These are phyloP conservation scores for Cephus sareptanus DNA, from an alignment of 2,888 invertebrate species.

Conservation along the genomic window DNA sequence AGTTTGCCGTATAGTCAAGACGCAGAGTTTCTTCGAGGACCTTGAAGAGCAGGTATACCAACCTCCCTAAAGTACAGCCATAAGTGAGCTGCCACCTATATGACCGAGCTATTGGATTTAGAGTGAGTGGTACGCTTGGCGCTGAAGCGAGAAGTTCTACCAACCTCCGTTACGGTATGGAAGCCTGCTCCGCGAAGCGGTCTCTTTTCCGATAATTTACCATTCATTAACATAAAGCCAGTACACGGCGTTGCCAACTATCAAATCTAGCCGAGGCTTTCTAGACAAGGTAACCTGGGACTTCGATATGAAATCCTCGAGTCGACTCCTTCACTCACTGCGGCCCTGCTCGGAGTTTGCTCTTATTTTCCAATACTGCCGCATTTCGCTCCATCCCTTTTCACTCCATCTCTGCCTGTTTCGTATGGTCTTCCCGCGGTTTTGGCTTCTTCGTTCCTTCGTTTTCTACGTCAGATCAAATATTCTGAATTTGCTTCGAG, in stretches of 20 bases:
- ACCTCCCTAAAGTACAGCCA: neutral
- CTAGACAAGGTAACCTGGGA: neutral
- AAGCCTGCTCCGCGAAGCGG: constrained; percentile 50
- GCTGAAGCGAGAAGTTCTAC: constrained; percentile 33
- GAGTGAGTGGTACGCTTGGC: constrained; percentile 1
- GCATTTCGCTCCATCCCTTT: constrained; percentile 5
- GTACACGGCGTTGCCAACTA: neutral
- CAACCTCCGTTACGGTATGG: constrained; percentile 48
- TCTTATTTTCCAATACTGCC: constrained; percentile 37
- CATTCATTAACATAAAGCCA: constrained; percentile 53
- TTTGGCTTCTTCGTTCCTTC: neutral
- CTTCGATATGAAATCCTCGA: neutral
- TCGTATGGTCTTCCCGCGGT: neutral
- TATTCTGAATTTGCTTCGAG: neutral
- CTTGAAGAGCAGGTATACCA: neutral
- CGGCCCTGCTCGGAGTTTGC: constrained; percentile 39
- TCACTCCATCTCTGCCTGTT: neutral
- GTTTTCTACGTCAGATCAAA: neutral
- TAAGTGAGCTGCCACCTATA: neutral
- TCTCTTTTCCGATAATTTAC: constrained; percentile 62
- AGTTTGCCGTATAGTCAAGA: neutral
- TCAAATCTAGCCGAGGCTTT: neutral
- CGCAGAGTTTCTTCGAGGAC: neutral
- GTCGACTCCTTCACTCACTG: constrained; percentile 24
- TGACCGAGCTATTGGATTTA: constrained; percentile 1